phyloP scores from a whole-genome alignment of 1,140 invertebrate species.

The Drosophila kanapiae region DNA sequence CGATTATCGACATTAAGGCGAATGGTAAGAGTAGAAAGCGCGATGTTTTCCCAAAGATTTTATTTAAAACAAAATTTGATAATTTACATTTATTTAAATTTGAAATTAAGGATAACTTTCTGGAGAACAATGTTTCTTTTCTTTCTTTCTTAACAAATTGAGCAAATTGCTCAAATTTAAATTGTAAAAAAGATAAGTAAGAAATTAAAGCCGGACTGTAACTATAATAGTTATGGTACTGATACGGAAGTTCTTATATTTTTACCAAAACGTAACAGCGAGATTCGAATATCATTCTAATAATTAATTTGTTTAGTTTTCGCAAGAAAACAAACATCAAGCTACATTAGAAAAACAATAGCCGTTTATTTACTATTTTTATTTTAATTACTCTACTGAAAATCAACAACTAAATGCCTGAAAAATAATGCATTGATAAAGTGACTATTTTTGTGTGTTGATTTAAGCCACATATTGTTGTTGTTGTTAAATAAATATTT shows the following conservation, averaged over 20 bases:
- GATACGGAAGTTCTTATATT: too few species aligned
- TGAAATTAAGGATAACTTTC: too few species aligned
- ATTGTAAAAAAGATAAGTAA: too few species aligned
- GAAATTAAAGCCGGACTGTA: too few species aligned
- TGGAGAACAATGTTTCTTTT: too few species aligned
- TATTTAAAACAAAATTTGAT: neutral
- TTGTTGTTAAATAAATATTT: constrained; percentile 1
- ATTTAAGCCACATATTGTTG: constrained; percentile 2
- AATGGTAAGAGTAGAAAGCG: neutral
- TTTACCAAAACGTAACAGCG: too few species aligned
- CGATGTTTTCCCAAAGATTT: neutral
- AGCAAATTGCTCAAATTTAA: too few species aligned
- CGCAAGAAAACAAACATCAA: neutral
- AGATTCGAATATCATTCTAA: too few species aligned
- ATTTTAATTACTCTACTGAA: constrained; percentile 8
- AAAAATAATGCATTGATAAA: constrained; percentile 15
- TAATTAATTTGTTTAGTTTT: neutral
- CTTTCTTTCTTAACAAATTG: too few species aligned
- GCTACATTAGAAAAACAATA: too few species aligned
- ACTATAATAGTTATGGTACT: too few species aligned
- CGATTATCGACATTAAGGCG: neutral
- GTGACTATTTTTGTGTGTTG: constrained; percentile 5
- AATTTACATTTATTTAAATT: neutral
- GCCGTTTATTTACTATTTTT: constrained; percentile 1
- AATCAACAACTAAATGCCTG: constrained; percentile 4